These are phyloP conservation scores for Ectropis grisescens DNA, from an alignment of 1,140 invertebrate species.

Conservation along the genomic window DNA sequence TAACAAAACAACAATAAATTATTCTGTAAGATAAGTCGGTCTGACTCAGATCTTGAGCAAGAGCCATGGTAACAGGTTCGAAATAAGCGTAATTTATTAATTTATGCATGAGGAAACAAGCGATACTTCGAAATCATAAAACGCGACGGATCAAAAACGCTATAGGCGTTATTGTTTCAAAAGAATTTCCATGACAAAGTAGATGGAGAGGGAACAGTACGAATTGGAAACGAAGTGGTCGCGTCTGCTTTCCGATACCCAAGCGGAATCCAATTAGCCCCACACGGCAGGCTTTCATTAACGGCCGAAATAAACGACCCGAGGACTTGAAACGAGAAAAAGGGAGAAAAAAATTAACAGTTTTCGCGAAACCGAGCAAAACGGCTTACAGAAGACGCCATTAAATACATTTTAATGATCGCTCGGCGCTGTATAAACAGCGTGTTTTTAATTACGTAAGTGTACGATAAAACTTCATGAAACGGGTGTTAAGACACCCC, in stretches of 20 bases:
- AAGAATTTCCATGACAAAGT: slow-evolving; percentile 16
- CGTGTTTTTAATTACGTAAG: slow-evolving; percentile 28
- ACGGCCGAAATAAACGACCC: slow-evolving; percentile 33
- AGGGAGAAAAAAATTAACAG: slow-evolving; percentile 11
- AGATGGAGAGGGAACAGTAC: slow-evolving; percentile 23
- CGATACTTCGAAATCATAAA: too few relatives aligned
- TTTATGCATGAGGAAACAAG: too few relatives aligned
- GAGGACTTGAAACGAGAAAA: slow-evolving; percentile 43
- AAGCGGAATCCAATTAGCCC: slow-evolving; percentile 54
- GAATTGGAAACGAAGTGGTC: slow-evolving; percentile 19
- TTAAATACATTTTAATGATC: slow-evolving; percentile 29
- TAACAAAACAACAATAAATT: too few relatives aligned
- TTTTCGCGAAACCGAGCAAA: slow-evolving; percentile 14
- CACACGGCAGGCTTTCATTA: slow-evolving; percentile 42
- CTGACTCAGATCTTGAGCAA: too few relatives aligned
- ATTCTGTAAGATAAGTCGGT: too few relatives aligned
- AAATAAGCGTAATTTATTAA: too few relatives aligned
- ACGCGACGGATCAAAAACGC: too few relatives aligned
- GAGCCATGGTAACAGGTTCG: too few relatives aligned
- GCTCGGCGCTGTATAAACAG: slow-evolving; percentile 15
- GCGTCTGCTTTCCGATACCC: slow-evolving; percentile 34
- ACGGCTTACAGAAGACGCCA: slow-evolving; percentile 27
- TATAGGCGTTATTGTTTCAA: slow-evolving; percentile 4
- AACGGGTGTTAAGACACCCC: too few relatives aligned
- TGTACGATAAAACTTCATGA: slow-evolving; percentile 15